Evolutionary conservation across 2,113 vertebrate genomes (phyloP), one percentile per base, ranked within the genome.

Genomic region (Rissa tridactyla): DNA sequence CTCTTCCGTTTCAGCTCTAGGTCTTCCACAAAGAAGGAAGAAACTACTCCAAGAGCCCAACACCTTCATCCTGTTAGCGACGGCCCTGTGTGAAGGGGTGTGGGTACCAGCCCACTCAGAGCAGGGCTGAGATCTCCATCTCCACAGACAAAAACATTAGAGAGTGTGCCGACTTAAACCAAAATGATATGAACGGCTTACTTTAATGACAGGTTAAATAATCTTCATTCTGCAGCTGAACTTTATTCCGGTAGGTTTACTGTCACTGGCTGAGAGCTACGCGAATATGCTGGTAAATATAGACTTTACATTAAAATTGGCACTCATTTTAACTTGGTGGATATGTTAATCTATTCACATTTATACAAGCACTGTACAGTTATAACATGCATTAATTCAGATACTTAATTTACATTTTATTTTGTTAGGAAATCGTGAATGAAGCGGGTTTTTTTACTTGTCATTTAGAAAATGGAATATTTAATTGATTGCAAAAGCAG

Each of bases 371-470:
- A 57, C 78, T 4, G 4, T 65, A 76, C 38, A 47, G 78, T 82
- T 93, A 87, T 88, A 91, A 94, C 4, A 18, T 34, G 38, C 62
- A 92, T 90, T 95, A 94, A 96, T 94, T 82, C 90, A 65, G 75
- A 85, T 61, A 62, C 75, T 78, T 92, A 68, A 94, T 96, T 93
- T 97, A 82, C 90, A 94, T 94, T 92, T 94, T 80, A 94, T 92
- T 97, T 90, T 93, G 79, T 90, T 93, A 88, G 85, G 79, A 96
- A 96, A 90, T 65, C 82, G 92, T 82, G 86, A 97, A 95, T 73
- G 78, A 82, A 93, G 54, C 70, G 19, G 64, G 88, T 94, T 54
- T 65, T 15, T 55, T 66, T 15, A 75, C 88, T 85, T 76, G 75
- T 69, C 58, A 69, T 95, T 95, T 95, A 87, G 70, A 86, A 94